phyloP scores from a whole-genome alignment of 2,888 invertebrate species.

The Eretmocerus hayati region DNA sequence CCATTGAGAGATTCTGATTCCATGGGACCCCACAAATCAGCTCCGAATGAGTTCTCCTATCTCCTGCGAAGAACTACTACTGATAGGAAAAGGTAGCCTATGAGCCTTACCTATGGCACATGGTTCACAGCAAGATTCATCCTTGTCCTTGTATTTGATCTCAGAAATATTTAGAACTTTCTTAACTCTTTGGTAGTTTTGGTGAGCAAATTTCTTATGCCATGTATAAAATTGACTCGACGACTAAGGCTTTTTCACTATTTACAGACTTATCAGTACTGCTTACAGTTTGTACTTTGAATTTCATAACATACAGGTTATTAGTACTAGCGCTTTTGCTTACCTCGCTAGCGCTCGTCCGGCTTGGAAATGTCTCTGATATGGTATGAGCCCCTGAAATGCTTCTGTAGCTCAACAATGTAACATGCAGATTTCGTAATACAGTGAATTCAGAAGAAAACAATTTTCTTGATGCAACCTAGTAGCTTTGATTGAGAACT shows the following conservation, averaged over 20 bases:
- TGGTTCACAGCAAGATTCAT: constrained; percentile 24
- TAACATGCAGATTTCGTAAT: too few species aligned
- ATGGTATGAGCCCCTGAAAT: too few species aligned
- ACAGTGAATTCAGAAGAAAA: too few species aligned
- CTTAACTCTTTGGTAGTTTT: constrained; percentile 15
- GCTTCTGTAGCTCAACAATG: too few species aligned
- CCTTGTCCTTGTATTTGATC: background rate
- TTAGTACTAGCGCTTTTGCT: too few species aligned
- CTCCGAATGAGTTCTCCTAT: constrained; percentile 24
- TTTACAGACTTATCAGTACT: background rate
- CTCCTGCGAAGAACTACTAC: background rate
- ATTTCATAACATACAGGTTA: background rate
- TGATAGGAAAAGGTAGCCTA: constrained; percentile 13
- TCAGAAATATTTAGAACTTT: constrained; percentile 12
- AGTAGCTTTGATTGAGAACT: too few species aligned
- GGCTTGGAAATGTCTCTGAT: too few species aligned
- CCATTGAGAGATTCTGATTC: constrained; percentile 27
- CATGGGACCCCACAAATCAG: constrained; percentile 12
- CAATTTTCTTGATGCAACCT: too few species aligned
- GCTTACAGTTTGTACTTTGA: background rate
- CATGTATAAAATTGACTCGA: constrained; percentile 13
- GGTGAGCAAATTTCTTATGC: constrained; percentile 22
- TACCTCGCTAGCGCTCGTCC: too few species aligned
- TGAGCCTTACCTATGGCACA: constrained; percentile 28
- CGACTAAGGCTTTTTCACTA: too few species aligned